Base-by-base conservation (phyloP, 2,888 invertebrate genomes). In the Crossocerus cetratus region DNA sequence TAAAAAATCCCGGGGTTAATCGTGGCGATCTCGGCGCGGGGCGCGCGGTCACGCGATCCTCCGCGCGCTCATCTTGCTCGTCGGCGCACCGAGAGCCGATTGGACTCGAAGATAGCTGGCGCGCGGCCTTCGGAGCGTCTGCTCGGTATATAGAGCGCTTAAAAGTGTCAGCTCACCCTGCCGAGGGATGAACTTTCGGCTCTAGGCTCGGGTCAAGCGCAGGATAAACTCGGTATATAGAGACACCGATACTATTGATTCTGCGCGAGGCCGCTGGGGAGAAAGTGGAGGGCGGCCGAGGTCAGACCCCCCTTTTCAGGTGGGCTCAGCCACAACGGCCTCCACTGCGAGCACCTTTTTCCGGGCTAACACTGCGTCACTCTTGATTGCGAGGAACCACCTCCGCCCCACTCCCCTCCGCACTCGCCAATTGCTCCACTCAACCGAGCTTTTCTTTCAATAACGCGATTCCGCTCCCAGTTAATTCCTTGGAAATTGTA, bases 171-270 rank as follows among this genome's bases (percentile, higher is more conserved):
- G 23, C 1, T 13, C n/a, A n/a, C 49, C 16, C 20, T 21, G 53
- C 11, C 2, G 42, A 23, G 64, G 45, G 56, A 58, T 65, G 65
- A 71, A 76, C 65, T 79, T 76, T 79, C 62, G 69, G 63, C 59
- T 62, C 60, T 64, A 44, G 64, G 65, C 53, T 69, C 57, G 69
- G 56, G 69, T 77, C 72, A 71, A 77, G 68, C 65, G 69, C 71
- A 66, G 65, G 72, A 72, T 82, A 78, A 82, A 73, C 78, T 76
- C 72, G 67, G 71, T 62, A 32, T 32, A 32, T 32, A 32, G 32
- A 32, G 16, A 76, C 74, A 78, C 76, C 74, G 78, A 78, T 74
- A 69, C 78, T 82, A 82, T 82, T 82, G 82, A 82, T 82, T 82
- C 82, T 82, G 73, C 71, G 69, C 75, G 65, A 61, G 63, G 57